phyloP scores from a whole-genome alignment of 2,888 invertebrate species.

The Lucinisca nassula region DNA sequence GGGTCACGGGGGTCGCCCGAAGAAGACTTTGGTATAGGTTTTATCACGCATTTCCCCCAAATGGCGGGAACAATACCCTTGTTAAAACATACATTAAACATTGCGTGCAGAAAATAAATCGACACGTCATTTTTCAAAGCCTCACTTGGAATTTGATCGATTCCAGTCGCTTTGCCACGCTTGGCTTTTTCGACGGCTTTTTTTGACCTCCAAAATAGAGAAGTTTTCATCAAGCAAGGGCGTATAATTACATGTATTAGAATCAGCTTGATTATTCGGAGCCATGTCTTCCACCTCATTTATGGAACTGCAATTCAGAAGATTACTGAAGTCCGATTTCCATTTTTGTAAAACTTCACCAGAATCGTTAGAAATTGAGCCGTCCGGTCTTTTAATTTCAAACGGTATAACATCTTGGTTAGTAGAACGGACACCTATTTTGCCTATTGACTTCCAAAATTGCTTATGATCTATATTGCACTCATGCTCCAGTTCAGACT shows the following conservation, averaged over 20 bases:
- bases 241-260: no score
- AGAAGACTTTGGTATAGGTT: no score
- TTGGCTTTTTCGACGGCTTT: not conserved
- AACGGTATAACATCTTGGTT: not conserved
- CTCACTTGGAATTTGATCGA: slow-evolving; percentile 6
- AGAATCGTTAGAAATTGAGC: not conserved
- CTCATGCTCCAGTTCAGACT: slow-evolving; percentile 25
- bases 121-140: slow-evolving; percentile 5
- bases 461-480: slow-evolving; percentile 10
- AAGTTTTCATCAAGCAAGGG: not conserved
- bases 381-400: not conserved
- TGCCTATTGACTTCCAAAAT: slow-evolving; percentile 51
- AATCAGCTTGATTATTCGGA: no score
- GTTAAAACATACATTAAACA: slow-evolving; percentile 20
- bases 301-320: no score
- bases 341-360: not conserved
- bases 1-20: no score
- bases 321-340: not conserved
- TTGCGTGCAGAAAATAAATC: not conserved
- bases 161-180: slow-evolving; percentile 20
- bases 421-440: not conserved
- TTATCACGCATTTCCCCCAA: slow-evolving; percentile 16
- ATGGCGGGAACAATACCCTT: no score
- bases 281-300: no score
- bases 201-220: not conserved